These are phyloP conservation scores for Dicycla oo DNA, from an alignment of 2,888 invertebrate genomes.

Conservation along the genomic window DNA sequence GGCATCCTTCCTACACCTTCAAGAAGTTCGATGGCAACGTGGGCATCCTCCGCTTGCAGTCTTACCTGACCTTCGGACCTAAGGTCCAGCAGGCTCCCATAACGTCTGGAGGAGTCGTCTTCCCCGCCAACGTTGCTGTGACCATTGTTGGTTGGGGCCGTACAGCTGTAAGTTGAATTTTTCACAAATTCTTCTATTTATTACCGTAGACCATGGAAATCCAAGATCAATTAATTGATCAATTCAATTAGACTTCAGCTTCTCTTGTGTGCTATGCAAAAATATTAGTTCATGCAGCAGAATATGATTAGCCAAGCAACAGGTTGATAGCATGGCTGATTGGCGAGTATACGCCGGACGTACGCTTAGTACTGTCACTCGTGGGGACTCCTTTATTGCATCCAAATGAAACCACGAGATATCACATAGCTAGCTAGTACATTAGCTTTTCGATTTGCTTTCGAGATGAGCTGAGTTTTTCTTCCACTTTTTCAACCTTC, in stretches of 20 bases:
- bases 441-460: background rate
- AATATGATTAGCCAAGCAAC: background rate
- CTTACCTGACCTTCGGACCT: conserved; percentile 47
- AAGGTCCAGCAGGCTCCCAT: conserved; percentile 61
- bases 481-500: background rate
- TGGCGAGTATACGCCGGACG: background rate
- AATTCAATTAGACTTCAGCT: background rate
- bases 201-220: background rate
- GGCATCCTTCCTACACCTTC: conserved; percentile 48
- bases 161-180: conserved; percentile 63
- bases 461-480: background rate
- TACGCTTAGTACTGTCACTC: background rate
- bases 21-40: conserved; percentile 38
- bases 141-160: conserved; percentile 70
- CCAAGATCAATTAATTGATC: background rate
- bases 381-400: background rate
- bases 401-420: background rate
- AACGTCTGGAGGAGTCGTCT: conserved; percentile 32
- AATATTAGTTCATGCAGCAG: background rate
- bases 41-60: conserved; percentile 25
- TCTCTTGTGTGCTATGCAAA: background rate
- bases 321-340: background rate
- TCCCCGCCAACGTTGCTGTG: conserved; percentile 65
- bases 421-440: background rate
- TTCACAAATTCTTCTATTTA: background rate